A percentile compares a stretch with the other conserved stretches of the same genome.
phyloP scores from a whole-genome alignment of 2,888 invertebrate species.

The Mimumesa dahlbomi region DNA sequence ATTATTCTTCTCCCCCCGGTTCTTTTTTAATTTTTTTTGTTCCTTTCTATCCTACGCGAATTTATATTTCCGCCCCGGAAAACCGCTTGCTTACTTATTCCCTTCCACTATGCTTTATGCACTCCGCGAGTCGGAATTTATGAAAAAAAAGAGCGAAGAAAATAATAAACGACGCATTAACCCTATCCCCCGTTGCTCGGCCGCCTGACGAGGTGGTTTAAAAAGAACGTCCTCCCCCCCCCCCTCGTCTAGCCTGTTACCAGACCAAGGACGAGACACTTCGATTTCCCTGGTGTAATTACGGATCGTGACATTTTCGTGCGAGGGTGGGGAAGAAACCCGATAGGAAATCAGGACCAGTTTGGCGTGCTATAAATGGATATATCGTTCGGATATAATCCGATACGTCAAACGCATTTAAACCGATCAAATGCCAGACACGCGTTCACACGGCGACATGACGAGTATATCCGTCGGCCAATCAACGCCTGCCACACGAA shows the following conservation, averaged over 20 bases:
- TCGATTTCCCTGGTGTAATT: too few relatives aligned
- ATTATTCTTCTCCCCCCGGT: not conserved
- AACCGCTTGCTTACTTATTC: conserved; percentile 7
- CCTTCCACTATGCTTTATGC: conserved; percentile 10
- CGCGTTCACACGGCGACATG: conserved; percentile 1
- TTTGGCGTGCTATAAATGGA: conserved; percentile 11
- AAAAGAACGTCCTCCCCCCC: not conserved
- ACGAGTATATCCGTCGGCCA: conserved; percentile 9
- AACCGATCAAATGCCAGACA: conserved; percentile 9
- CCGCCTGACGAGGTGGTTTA: not conserved
- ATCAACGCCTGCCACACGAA: conserved; percentile 13
- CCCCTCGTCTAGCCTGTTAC: too few relatives aligned
- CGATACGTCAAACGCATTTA: conserved; percentile 29
- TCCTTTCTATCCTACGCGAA: conserved; percentile 8
- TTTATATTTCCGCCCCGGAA: conserved; percentile 36
- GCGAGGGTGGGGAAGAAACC: too few relatives aligned
- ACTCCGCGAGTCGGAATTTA: conserved; percentile 18
- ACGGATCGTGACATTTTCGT: too few relatives aligned
- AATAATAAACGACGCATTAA: too few relatives aligned
- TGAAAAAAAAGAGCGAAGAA: too few relatives aligned
- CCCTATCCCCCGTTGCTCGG: conserved; percentile 1
- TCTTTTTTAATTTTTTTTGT: not conserved
- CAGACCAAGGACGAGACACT: too few relatives aligned
- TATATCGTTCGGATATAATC: too few relatives aligned
- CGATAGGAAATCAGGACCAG: conserved; percentile 1